Conservation (phyloP, 1,140 invertebrate genomes). For the Cheumatopsyche charites region DNA sequence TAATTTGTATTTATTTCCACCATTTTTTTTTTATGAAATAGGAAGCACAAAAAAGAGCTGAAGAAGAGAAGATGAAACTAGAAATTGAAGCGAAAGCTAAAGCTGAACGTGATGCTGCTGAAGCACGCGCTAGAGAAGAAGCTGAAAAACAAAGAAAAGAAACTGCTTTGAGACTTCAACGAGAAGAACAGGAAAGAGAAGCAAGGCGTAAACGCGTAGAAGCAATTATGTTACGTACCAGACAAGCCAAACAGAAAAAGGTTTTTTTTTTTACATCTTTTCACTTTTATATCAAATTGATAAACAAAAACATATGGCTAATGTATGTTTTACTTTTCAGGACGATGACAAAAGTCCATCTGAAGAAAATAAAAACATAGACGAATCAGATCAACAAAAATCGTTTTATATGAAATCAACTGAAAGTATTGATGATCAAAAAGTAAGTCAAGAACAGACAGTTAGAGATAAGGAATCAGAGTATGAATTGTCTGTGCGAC, state of each 20-base stretch:
- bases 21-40: too few relatives aligned
- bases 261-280: slow-evolving; percentile 16
- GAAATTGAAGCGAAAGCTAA: slow-evolving; percentile 74
- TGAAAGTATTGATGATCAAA: slow-evolving; percentile 20
- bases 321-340: slow-evolving; percentile 25
- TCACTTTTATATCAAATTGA: not conserved
- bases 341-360: slow-evolving; percentile 48
- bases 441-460: not conserved
- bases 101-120: slow-evolving; percentile 77
- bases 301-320: not conserved
- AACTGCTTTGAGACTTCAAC: slow-evolving; percentile 74
- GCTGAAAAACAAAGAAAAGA: slow-evolving; percentile 77
- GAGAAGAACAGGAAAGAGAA: slow-evolving; percentile 81
- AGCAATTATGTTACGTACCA: slow-evolving; percentile 82
- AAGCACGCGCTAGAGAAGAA: slow-evolving; percentile 77
- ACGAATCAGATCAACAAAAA: slow-evolving; percentile 44
- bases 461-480: slow-evolving; percentile 37
- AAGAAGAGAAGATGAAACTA: slow-evolving; percentile 61
- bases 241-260: slow-evolving; percentile 59
- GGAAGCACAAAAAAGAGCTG: slow-evolving; percentile 69
- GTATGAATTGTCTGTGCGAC: slow-evolving; percentile 45
- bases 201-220: slow-evolving; percentile 79
- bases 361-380: slow-evolving; percentile 46
- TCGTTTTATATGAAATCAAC: slow-evolving; percentile 35
- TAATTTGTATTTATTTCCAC: too few relatives aligned